Conservation (phyloP, 2,797 vertebrate genomes). For the Acanthiza pusilla region DNA sequence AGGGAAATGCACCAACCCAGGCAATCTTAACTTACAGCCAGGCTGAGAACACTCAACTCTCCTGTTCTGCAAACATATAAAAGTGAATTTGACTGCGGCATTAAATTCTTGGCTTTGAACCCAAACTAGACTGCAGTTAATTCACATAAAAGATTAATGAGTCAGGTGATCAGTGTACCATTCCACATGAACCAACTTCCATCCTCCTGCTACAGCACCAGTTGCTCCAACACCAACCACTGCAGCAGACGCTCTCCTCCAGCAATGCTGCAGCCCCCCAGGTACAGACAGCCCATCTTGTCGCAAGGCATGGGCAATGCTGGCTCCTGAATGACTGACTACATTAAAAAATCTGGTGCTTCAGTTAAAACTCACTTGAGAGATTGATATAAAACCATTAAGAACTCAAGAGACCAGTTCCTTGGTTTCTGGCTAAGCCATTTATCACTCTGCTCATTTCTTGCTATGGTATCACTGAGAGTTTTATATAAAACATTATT, state of each 20-base stretch:
- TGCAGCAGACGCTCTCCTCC: neutral
- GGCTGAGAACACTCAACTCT: neutral
- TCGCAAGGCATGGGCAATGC: neutral
- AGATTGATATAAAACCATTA: neutral
- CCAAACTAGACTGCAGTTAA: neutral
- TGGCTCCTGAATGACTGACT: neutral
- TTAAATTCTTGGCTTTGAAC: neutral
- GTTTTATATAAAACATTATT: slow-evolving; percentile 49
- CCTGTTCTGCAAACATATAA: neutral
- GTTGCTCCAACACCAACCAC: neutral
- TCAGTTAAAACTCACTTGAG: slow-evolving; percentile 11
- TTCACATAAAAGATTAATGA: neutral
- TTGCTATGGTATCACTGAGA: neutral
- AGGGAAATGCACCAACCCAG: neutral
- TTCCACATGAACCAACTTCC: neutral
- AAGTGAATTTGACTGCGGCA: neutral
- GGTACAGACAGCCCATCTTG: neutral
- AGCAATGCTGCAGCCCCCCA: neutral
- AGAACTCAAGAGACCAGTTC: slow-evolving; percentile 15
- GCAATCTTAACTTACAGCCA: neutral
- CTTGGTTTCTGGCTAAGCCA: slow-evolving; percentile 9
- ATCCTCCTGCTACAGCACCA: neutral
- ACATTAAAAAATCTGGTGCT: neutral
- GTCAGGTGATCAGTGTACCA: neutral
- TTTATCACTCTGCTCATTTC: slow-evolving; percentile 40